phyloP scores from a whole-genome alignment of 2,113 vertebrate species.

The Mellivora capensis region DNA sequence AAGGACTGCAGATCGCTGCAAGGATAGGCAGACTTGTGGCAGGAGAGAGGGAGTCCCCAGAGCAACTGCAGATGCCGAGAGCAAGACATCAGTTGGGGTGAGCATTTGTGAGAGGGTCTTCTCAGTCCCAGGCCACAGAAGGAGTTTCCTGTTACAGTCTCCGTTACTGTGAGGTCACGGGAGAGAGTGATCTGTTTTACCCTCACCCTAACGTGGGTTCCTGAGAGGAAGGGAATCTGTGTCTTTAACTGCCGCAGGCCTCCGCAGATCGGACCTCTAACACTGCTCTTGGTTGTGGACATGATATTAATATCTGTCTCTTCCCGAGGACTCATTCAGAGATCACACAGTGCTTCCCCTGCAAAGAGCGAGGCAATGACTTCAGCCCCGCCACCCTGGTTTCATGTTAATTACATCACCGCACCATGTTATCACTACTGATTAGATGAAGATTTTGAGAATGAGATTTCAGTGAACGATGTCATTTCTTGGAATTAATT shows the following conservation, averaged over 20 bases:
- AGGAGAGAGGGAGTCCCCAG: background rate
- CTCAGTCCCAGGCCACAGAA: background rate
- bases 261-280: background rate
- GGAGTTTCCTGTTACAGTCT: background rate
- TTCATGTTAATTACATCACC: background rate
- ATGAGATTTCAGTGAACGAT: background rate
- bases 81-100: no score
- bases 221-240: background rate
- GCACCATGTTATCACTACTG: background rate
- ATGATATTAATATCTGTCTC: background rate
- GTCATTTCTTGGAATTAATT: background rate
- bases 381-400: background rate
- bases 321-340: background rate
- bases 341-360: no score
- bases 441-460: background rate
- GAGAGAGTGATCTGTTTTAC: background rate
- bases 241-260: background rate
- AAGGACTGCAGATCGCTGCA: no score
- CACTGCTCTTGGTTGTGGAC: background rate
- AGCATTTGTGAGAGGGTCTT: background rate
- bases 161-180: background rate
- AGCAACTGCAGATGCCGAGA: background rate
- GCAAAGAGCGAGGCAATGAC: background rate
- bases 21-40: background rate
- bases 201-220: background rate